Percentiles rank a stretch among this genome's conserved stretches.
Evolutionary conservation across 1,140 invertebrate genomes (phyloP).

Genomic region (Lineus longissimus): DNA sequence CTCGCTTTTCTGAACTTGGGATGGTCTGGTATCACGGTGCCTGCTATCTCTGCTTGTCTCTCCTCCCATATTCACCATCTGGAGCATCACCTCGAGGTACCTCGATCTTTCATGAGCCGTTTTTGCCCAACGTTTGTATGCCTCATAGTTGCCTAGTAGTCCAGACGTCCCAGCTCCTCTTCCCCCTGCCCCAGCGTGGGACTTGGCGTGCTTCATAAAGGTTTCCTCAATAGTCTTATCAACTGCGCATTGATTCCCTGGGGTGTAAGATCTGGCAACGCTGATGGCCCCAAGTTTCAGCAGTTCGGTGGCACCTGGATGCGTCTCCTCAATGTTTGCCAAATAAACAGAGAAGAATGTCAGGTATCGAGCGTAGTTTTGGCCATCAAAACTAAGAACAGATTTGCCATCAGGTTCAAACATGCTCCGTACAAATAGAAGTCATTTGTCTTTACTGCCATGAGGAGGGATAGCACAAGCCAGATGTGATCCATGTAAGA

Average conservation of each 20-base stretch:
- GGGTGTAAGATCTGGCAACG: constrained; percentile 26
- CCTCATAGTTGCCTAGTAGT: constrained; percentile 15
- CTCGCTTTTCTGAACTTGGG: constrained; percentile 21
- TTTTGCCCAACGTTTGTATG: constrained; percentile 29
- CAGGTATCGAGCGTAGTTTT: constrained; percentile 25
- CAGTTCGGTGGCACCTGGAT: constrained; percentile 20
- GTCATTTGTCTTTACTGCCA: constrained; percentile 24
- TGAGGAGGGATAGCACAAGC: constrained; percentile 16
- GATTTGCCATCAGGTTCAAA: constrained; percentile 13
- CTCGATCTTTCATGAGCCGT: constrained; percentile 23
- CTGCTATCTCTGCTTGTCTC: neutral
- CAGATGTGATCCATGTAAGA: constrained; percentile 24
- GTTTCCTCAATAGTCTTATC: too few species aligned
- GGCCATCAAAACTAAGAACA: constrained; percentile 27
- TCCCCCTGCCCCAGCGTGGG: neutral
- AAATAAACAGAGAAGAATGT: constrained; percentile 23
- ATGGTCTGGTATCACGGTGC: constrained; percentile 17
- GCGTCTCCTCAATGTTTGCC: constrained; percentile 20
- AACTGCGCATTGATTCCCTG: too few species aligned
- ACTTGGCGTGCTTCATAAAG: too few species aligned
- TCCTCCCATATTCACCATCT: neutral
- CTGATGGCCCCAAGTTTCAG: constrained; percentile 18
- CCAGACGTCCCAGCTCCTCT: neutral
- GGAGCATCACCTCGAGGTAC: neutral
- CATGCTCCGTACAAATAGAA: constrained; percentile 17